Percentiles rank a stretch among this genome's conserved stretches.
phyloP scores from a whole-genome alignment of 37 sponge, comb jelly and placozoan species.

The Cladorhizidae sp. region DNA sequence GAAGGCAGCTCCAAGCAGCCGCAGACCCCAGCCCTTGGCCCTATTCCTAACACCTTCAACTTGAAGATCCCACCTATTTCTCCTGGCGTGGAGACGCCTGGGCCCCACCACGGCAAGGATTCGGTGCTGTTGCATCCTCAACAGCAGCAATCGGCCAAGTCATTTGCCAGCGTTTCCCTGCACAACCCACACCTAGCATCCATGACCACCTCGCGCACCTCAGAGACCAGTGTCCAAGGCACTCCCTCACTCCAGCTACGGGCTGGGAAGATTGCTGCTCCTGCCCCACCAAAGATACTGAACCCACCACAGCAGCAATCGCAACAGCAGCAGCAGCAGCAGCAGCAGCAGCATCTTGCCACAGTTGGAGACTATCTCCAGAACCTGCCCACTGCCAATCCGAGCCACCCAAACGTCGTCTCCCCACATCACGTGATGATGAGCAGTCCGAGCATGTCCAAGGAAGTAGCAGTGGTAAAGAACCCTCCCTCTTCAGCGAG shows the following conservation, averaged over 20 bases:
- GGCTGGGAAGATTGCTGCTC: background rate
- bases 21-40: slow-evolving; percentile 41
- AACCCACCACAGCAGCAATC: background rate
- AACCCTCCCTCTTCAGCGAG: no score
- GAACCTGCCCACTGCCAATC: slow-evolving; percentile 1
- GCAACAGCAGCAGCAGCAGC: background rate
- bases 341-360: background rate
- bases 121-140: background rate
- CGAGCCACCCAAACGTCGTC: background rate
- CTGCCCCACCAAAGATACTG: background rate
- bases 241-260: background rate
- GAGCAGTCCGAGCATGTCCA: no score
- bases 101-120: background rate
- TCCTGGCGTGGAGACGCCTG: slow-evolving; percentile 36
- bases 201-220: background rate
- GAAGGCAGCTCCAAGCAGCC: slow-evolving; percentile 22
- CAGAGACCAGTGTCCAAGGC: background rate
- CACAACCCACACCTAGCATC: slow-evolving; percentile 2
- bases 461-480: no score
- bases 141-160: slow-evolving; percentile 8
- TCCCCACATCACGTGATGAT: background rate
- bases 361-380: slow-evolving; percentile 47
- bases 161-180: background rate
- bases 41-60: slow-evolving; percentile 38
- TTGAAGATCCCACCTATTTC: slow-evolving; percentile 62